A percentile compares a stretch with the other conserved stretches of the same genome.
phyloP scores from a whole-genome alignment of 2,797 vertebrate species.

The Urocyon cinereoargenteus region DNA sequence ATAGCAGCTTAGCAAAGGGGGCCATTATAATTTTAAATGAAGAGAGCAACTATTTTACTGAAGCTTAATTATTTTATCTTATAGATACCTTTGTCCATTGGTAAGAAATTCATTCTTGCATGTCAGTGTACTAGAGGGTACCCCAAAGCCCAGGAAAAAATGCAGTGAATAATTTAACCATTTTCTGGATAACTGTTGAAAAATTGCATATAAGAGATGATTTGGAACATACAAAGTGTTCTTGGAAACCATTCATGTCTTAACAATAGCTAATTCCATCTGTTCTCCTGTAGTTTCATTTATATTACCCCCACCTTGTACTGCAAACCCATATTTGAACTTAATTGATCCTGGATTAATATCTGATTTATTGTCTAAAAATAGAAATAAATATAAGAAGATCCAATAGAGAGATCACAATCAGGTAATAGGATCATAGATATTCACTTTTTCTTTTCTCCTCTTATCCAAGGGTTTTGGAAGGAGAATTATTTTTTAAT shows the following conservation, averaged over 20 bases:
- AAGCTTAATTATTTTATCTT: conserved; percentile 16
- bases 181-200: conserved; percentile 73
- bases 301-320: conserved; percentile 75
- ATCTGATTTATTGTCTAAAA: conserved; percentile 43
- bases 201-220: conserved; percentile 76
- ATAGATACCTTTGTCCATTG: background rate
- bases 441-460: background rate
- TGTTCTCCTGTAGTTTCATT: conserved; percentile 82
- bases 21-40: background rate
- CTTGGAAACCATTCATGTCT: conserved; percentile 85
- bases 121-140: background rate
- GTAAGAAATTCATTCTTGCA: background rate
- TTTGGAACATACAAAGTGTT: conserved; percentile 86
- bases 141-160: background rate
- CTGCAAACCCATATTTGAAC: conserved; percentile 80
- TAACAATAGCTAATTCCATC: conserved; percentile 87
- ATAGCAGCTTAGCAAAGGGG: background rate
- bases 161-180: background rate
- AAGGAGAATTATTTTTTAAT: background rate
- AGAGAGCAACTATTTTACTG: background rate
- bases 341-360: conserved; percentile 64
- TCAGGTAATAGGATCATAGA: background rate
- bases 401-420: background rate
- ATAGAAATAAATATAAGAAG: conserved; percentile 24
- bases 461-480: background rate